These are phyloP conservation scores for Eutolmus rufibarbis DNA, from an alignment of 2,888 invertebrate genomes.

Conservation along the genomic window DNA sequence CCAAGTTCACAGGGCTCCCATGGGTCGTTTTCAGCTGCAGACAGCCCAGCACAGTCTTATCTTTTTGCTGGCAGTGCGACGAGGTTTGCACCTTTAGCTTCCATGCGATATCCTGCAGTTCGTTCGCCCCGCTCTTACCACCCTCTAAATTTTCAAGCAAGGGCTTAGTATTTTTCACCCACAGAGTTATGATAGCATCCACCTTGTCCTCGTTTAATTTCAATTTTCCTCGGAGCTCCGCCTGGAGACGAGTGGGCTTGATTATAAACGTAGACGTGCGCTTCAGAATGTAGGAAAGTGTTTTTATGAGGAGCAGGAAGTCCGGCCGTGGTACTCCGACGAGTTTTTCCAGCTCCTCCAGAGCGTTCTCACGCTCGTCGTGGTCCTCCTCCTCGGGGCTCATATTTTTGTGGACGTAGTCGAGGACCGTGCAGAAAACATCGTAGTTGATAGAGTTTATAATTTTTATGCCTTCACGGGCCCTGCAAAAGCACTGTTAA, in stretches of 20 bases:
- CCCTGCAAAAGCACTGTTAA: conserved; percentile 51
- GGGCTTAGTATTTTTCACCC: conserved; percentile 65
- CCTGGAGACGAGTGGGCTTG: conserved; percentile 66
- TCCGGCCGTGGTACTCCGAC: conserved; percentile 59
- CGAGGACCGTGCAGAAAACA: conserved; percentile 58
- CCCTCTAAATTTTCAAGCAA: conserved; percentile 65
- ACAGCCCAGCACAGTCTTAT: conserved; percentile 63
- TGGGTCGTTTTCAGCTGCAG: conserved; percentile 63
- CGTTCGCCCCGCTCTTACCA: conserved; percentile 59
- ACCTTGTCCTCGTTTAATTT: conserved; percentile 65
- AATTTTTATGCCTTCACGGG: conserved; percentile 62
- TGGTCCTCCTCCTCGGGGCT: conserved; percentile 52
- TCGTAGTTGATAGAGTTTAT: conserved; percentile 60
- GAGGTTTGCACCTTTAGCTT: conserved; percentile 66
- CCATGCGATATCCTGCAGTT: conserved; percentile 67
- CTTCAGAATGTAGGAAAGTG: conserved; percentile 64
- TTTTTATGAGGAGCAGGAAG: conserved; percentile 60
- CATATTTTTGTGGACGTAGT: conserved; percentile 62
- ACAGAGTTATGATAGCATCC: conserved; percentile 65
- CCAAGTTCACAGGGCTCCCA: conserved; percentile 63
- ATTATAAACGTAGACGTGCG: conserved; percentile 65
- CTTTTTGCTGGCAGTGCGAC: conserved; percentile 63
- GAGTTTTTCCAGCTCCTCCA: conserved; percentile 60
- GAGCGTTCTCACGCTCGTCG: conserved; percentile 58
- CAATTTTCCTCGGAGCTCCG: conserved; percentile 64